Evolutionary conservation across 2,888 invertebrate species (phyloP).

Genomic region (Nomada hirtipes): DNA sequence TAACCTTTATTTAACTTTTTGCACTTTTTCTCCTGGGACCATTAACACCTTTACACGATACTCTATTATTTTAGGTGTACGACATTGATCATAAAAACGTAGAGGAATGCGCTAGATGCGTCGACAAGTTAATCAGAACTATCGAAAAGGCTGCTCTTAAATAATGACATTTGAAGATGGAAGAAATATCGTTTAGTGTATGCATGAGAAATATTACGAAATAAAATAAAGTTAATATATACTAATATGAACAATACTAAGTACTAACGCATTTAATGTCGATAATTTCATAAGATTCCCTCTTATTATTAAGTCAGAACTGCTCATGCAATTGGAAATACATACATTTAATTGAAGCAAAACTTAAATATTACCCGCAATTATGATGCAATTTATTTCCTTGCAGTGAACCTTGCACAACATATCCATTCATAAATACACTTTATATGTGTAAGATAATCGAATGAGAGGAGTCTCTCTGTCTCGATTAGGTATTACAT

Average conservation of each 20-base stretch:
- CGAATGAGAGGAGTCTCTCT: too few relatives aligned
- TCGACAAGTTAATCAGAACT: constrained; percentile 64
- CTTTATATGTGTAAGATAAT: not conserved
- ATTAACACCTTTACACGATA: not conserved
- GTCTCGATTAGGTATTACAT: too few relatives aligned
- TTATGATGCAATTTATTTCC: not conserved
- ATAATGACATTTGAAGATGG: not conserved
- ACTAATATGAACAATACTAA: not conserved
- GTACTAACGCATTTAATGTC: not conserved
- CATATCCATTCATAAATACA: not conserved
- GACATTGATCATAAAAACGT: constrained; percentile 69
- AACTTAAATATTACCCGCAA: not conserved
- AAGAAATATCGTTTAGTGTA: too few relatives aligned
- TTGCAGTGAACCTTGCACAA: not conserved
- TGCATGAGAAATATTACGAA: not conserved
- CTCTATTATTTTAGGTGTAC: constrained; percentile 56
- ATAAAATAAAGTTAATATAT: not conserved
- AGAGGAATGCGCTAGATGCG: constrained; percentile 53
- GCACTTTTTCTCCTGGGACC: not conserved
- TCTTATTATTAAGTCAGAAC: not conserved
- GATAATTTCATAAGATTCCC: not conserved
- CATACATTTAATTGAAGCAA: not conserved
- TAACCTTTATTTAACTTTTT: not conserved
- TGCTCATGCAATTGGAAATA: not conserved
- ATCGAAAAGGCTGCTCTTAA: constrained; percentile 50